These are phyloP conservation scores for Dendroctonus valens DNA, from an alignment of 1,140 invertebrate species.

Conservation along the genomic window DNA sequence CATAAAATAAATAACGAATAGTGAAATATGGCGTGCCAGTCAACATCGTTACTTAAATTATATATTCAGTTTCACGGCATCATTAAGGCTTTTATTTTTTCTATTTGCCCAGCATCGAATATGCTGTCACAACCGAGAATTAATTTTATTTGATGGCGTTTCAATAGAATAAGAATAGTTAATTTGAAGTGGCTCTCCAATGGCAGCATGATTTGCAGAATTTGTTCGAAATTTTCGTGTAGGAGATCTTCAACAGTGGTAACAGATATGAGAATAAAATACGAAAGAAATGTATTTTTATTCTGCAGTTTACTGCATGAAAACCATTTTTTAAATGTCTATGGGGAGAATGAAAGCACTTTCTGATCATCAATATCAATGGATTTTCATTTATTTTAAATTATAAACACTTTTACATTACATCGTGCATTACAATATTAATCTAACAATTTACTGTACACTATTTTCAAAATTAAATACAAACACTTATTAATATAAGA, in stretches of 20 bases:
- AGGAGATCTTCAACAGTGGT: too few species aligned
- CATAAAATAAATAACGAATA: slow-evolving; percentile 19
- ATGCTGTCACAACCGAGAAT: slow-evolving; percentile 28
- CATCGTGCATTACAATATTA: slow-evolving; percentile 35
- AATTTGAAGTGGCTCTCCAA: slow-evolving; percentile 3
- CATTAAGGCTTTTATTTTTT: slow-evolving; percentile 24
- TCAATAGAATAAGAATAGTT: slow-evolving; percentile 15
- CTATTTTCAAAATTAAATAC: slow-evolving; percentile 1
- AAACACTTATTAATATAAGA: neutral
- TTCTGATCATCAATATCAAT: neutral
- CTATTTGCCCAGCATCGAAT: slow-evolving; percentile 27
- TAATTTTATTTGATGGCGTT: slow-evolving; percentile 24
- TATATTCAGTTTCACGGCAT: slow-evolving; percentile 23
- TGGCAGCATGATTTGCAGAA: slow-evolving; percentile 12
- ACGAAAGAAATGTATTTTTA: neutral
- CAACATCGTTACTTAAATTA: slow-evolving; percentile 31
- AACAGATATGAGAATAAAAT: neutral
- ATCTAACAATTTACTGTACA: slow-evolving; percentile 31
- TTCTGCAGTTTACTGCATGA: too few species aligned
- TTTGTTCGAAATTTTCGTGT: slow-evolving; percentile 14
- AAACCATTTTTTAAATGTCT: too few species aligned
- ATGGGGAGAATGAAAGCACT: too few species aligned
- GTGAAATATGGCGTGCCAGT: slow-evolving; percentile 12
- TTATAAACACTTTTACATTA: slow-evolving; percentile 43
- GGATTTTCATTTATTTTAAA: neutral